Base-by-base conservation (phyloP, 2,888 invertebrate genomes). In the Creontiades dilutus region DNA sequence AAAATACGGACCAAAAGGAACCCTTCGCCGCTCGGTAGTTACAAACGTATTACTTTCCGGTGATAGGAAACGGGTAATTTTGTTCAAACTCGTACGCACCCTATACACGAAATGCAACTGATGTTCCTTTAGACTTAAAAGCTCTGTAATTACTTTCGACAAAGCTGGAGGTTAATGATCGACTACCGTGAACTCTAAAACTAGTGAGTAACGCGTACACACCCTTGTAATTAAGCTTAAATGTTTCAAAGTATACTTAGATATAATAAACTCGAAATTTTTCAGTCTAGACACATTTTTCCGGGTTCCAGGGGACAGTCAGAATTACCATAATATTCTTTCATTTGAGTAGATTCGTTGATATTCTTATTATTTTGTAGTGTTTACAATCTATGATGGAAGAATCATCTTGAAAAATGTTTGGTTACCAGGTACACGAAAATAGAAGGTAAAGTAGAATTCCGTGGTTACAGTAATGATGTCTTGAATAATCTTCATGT, bases 101-200 rank as follows among this genome's bases (percentile, higher is more conserved):
- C 68, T 11, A 23, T 27, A 68, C 23, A 4, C 75, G 16, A 52
- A 52, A 47, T 52, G 23, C 27, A 76, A 76, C 76, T 81, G 81
- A 81, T 81, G 82, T n/a, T 16, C 52, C 82, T 52, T 52, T 82
- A 52, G 16, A 78, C 82, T 68, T 68, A 23, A 27, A 82, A 82
- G 23, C 19, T 82, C 16, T 82, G 52, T 82, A 82, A 82, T 82
- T 82, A 82, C 52, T 48, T 16, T 52, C 55, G 14, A 82, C 47
- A n/a, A 3, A 19, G 82, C 52, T 47, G 27, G 52, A 52, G 52
- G 47, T 23, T 82, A 82, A 82, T 82, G 19, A 27, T 47, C 82
- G 48, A 82, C 82, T 82, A 82, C 82, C 82, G 82, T 48, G 81
- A 48, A 28, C n/a, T n/a, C n/a, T n/a, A 16, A 61, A 27, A 27